A percentile compares a stretch with the other conserved stretches of the same genome.
Conservation (phyloP, 1,140 invertebrate species). For the Hesperophylax magnus region DNA sequence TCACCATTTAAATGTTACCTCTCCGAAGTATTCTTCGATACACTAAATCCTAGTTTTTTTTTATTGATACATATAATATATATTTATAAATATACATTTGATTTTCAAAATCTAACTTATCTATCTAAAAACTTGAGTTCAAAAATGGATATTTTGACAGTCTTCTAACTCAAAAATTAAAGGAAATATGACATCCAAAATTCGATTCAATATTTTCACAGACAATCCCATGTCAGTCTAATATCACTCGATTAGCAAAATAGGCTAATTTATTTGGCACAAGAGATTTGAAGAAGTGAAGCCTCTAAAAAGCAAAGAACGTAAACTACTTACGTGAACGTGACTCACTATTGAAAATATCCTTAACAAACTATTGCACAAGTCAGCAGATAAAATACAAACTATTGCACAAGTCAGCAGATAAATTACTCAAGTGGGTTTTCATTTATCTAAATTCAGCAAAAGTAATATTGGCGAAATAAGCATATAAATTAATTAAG, state of each 20-base stretch:
- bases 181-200: conserved; percentile 36
- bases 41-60: conserved; percentile 8
- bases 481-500: too few relatives aligned
- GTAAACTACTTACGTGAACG: not conserved
- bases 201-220: conserved; percentile 38
- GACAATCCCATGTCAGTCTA: conserved; percentile 39
- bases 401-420: too few relatives aligned
- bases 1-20: conserved; percentile 31
- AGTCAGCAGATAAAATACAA: too few relatives aligned
- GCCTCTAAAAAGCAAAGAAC: conserved; percentile 22
- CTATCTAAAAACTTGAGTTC: conserved; percentile 34
- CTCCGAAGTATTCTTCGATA: conserved; percentile 6
- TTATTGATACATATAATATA: conserved; percentile 14
- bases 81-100: conserved; percentile 18
- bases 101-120: conserved; percentile 32
- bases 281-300: conserved; percentile 31
- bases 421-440: too few relatives aligned
- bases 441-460: too few relatives aligned
- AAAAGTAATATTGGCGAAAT: too few relatives aligned
- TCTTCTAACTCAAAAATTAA: conserved; percentile 41
- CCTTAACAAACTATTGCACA: too few relatives aligned
- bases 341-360: too few relatives aligned
- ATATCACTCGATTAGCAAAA: conserved; percentile 44
- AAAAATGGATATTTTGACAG: conserved; percentile 42
- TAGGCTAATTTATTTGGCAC: conserved; percentile 40